Conservation (phyloP, 2,888 invertebrate genomes). For the Drosophila greeni region DNA sequence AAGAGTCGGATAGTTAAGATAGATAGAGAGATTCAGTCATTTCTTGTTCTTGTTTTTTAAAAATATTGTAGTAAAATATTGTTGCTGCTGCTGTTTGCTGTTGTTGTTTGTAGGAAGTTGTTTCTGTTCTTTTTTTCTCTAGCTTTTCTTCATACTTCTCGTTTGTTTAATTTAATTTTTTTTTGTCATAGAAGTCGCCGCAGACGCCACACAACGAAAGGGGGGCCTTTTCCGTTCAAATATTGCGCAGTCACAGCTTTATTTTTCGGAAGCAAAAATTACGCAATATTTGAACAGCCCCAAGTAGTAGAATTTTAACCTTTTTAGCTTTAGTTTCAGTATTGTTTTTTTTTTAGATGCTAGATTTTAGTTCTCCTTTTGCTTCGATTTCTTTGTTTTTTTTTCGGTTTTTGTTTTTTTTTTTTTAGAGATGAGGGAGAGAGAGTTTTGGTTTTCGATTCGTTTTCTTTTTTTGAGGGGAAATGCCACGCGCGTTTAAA, state of each 20-base stretch:
- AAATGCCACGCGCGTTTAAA: conserved; percentile 30
- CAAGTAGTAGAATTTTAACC: conserved; percentile 42
- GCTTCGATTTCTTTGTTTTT: conserved; percentile 4
- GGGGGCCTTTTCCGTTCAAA: background rate
- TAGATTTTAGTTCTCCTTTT: conserved; percentile 32
- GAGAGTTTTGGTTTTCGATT: conserved; percentile 38
- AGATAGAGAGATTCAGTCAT: conserved; percentile 47
- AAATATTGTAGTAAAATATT: conserved; percentile 69
- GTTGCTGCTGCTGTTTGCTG: conserved; percentile 36
- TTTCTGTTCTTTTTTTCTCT: conserved; percentile 23
- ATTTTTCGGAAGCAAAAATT: too few species aligned
- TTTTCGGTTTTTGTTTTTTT: conserved; percentile 2
- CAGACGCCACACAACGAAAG: conserved; percentile 66
- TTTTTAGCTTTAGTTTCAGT: conserved; percentile 34
- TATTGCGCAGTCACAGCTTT: conserved; percentile 1
- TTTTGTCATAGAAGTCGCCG: conserved; percentile 53
- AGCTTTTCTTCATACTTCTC: conserved; percentile 9
- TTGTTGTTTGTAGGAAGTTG: conserved; percentile 51
- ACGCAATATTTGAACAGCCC: conserved; percentile 5
- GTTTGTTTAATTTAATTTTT: too few species aligned
- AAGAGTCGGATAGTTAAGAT: conserved; percentile 38
- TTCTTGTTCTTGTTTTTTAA: conserved; percentile 53
- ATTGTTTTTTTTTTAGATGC: conserved; percentile 13
- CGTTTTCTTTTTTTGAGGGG: too few species aligned
- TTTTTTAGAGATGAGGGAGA: conserved; percentile 36